These are phyloP conservation scores for Cataglyphis altisquamis DNA, from an alignment of 2,888 invertebrate genomes.

Conservation along the genomic window DNA sequence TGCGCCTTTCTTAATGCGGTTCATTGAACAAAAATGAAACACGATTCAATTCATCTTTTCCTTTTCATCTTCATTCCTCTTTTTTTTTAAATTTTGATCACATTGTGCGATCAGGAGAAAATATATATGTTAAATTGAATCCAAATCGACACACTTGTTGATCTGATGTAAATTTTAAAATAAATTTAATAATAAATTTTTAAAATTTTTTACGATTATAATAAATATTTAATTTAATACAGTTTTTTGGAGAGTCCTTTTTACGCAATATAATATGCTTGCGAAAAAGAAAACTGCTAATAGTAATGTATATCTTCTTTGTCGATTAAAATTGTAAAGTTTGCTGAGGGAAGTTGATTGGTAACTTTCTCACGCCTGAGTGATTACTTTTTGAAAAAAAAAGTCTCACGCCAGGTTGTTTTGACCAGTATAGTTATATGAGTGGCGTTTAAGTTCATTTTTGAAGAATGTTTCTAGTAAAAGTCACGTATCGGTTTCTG, in stretches of 20 bases:
- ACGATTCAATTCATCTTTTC: background rate
- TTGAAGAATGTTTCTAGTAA: slow-evolving; percentile 44
- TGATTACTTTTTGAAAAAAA: slow-evolving; percentile 33
- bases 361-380: slow-evolving; percentile 51
- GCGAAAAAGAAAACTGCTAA: background rate
- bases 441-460: slow-evolving; percentile 34
- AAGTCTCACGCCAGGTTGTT: slow-evolving; percentile 44
- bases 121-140: background rate
- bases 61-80: background rate
- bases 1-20: background rate
- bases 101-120: background rate
- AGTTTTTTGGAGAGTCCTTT: background rate
- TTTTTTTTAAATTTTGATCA: background rate
- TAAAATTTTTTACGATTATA: background rate
- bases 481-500: slow-evolving; percentile 40
- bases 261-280: background rate
- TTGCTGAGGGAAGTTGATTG: slow-evolving; percentile 34
- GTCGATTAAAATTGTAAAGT: slow-evolving; percentile 19
- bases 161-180: too few species aligned
- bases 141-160: background rate
- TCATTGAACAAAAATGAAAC: background rate
- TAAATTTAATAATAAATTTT: background rate
- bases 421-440: slow-evolving; percentile 36
- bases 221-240: slow-evolving; percentile 12
- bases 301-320: background rate